Percentiles rank a stretch among this genome's conserved stretches.
Conservation (phyloP, 2,888 invertebrate genomes). For the Lobophora halterata region DNA sequence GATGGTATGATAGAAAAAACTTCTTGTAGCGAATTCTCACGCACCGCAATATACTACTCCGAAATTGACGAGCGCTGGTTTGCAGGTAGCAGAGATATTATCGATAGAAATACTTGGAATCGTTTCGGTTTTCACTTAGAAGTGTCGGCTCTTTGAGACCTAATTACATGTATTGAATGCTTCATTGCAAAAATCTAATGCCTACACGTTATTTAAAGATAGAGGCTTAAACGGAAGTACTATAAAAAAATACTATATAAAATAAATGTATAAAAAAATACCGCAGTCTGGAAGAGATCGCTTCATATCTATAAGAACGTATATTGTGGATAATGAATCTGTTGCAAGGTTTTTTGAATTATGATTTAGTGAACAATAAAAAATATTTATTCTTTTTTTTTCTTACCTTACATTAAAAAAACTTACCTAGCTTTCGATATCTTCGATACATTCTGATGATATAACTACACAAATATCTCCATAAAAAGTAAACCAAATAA, state of each 20-base stretch:
- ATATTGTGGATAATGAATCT: too few relatives aligned
- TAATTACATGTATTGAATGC: neutral
- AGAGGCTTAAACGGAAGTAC: too few relatives aligned
- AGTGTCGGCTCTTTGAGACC: conserved; percentile 15
- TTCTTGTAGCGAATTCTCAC: conserved; percentile 38
- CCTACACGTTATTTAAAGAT: too few relatives aligned
- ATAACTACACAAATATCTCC: conserved; percentile 33
- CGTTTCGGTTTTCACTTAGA: conserved; percentile 30
- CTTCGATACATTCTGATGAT: neutral
- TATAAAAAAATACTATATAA: too few relatives aligned
- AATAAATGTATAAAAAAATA: too few relatives aligned
- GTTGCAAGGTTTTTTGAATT: too few relatives aligned
- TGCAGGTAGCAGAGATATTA: conserved; percentile 44
- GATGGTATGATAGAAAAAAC: neutral
- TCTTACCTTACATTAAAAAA: too few relatives aligned
- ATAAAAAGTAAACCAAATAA: conserved; percentile 58
- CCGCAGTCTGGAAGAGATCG: too few relatives aligned
- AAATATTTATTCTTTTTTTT: too few relatives aligned
- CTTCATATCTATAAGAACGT: too few relatives aligned
- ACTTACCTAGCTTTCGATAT: too few relatives aligned
- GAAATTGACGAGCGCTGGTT: conserved; percentile 44
- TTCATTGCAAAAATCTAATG: conserved; percentile 1
- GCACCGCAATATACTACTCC: conserved; percentile 48
- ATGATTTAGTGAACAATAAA: too few relatives aligned
- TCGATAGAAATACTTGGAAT: conserved; percentile 51